Percentiles rank a stretch among this genome's conserved stretches.
Evolutionary conservation across 2,888 invertebrate genomes (phyloP).

Genomic region (Cephonodes hylas): DNA sequence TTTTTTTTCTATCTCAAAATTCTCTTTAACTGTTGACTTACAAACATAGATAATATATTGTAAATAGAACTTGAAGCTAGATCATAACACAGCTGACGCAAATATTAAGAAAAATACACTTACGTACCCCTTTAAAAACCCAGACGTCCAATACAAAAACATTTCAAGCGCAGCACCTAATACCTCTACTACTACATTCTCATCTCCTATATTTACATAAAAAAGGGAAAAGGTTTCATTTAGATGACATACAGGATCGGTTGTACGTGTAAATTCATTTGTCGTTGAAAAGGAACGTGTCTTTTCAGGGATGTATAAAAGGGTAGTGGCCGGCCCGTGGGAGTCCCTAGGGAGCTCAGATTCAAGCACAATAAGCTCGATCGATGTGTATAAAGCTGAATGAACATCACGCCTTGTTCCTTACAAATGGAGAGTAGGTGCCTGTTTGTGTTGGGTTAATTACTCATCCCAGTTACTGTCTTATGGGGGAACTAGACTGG

Average conservation of each 20-base stretch:
- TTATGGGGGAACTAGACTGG: not conserved
- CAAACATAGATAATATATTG: no score
- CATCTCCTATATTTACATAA: not conserved
- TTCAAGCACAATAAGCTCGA: not conserved
- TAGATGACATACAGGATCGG: not conserved
- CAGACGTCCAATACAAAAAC: no score
- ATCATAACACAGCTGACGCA: no score
- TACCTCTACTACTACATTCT: no score
- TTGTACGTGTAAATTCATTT: not conserved
- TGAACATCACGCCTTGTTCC: slow-evolving; percentile 10
- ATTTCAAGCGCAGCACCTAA: no score
- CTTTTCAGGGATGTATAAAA: not conserved
- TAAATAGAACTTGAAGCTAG: no score
- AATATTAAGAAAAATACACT: no score
- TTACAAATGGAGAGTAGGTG: slow-evolving; percentile 12
- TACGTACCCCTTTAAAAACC: no score
- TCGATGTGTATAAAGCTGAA: slow-evolving; percentile 2
- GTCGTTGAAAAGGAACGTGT: not conserved
- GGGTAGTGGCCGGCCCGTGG: not conserved
- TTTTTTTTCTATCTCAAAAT: no score
- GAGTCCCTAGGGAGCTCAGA: not conserved
- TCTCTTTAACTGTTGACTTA: no score
- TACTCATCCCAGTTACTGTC: not conserved
- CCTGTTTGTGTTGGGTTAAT: not conserved
- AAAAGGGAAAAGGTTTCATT: not conserved